phyloP scores from a whole-genome alignment of 2,113 vertebrate genomes.

The Paraplagusia blochii region DNA sequence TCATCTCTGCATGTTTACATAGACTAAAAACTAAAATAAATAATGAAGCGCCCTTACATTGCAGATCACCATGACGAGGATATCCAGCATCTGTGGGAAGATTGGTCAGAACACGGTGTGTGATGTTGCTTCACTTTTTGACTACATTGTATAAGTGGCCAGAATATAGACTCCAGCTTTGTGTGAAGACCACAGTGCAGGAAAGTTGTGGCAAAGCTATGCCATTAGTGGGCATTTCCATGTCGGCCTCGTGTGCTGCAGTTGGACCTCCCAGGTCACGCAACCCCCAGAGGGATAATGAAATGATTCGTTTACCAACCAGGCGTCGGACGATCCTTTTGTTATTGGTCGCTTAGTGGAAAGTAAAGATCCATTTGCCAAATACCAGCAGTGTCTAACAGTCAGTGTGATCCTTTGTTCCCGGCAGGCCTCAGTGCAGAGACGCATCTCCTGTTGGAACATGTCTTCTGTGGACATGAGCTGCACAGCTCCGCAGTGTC shows the following conservation, averaged over 20 bases:
- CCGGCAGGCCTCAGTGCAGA: conserved; percentile 69
- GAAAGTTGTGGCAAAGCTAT: background rate
- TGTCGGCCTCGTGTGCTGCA: background rate
- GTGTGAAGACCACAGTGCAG: no score
- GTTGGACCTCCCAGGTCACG: conserved; percentile 5
- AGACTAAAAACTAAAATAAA: no score
- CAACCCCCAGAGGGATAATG: conserved; percentile 10
- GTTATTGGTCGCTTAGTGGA: background rate
- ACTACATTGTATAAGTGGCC: background rate
- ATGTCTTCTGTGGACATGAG: conserved; percentile 68
- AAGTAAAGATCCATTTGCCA: background rate
- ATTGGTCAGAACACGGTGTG: conserved; percentile 75
- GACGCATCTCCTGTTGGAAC: conserved; percentile 70
- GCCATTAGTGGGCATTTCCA: conserved; percentile 32
- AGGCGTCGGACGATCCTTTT: background rate
- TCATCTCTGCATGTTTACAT: no score
- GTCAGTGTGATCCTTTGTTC: background rate
- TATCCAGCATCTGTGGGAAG: conserved; percentile 68
- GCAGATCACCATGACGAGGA: conserved; percentile 52
- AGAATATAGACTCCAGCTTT: background rate
- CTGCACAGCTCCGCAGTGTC: conserved; percentile 49
- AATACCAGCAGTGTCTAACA: background rate
- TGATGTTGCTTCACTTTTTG: background rate
- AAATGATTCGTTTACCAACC: conserved; percentile 12
- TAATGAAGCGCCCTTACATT: background rate